Conservation (phyloP, 2,113 vertebrate species). For the Paraplagusia blochii region DNA sequence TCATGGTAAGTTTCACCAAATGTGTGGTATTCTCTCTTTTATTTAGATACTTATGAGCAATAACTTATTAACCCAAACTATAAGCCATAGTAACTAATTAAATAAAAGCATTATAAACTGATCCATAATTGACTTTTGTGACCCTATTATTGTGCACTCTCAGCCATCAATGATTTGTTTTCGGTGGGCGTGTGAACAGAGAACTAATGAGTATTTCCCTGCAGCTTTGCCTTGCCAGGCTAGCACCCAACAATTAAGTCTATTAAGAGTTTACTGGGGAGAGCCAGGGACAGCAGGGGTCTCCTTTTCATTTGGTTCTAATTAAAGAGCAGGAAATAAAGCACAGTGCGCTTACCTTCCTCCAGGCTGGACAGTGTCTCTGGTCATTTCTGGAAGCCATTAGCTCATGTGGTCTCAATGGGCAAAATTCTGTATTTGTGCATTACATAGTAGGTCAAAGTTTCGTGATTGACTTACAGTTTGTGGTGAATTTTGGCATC, state of each 20-base stretch:
- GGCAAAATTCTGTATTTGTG: constrained; percentile 28
- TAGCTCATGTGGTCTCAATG: constrained; percentile 50
- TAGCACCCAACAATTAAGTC: constrained; percentile 57
- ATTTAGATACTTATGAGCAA: too few relatives aligned
- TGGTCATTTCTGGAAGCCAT: constrained; percentile 46
- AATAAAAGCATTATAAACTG: constrained; percentile 31
- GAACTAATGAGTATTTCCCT: constrained; percentile 55
- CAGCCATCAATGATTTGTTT: constrained; percentile 41
- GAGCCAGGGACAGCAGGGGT: background rate
- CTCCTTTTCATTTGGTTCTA: constrained; percentile 64
- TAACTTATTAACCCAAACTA: background rate
- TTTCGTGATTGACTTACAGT: constrained; percentile 5
- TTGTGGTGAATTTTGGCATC: too few relatives aligned
- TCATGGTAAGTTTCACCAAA: too few relatives aligned
- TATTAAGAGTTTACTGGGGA: constrained; percentile 42
- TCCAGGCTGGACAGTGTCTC: constrained; percentile 28
- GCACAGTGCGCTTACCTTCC: constrained; percentile 35
- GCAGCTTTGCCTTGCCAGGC: constrained; percentile 30
- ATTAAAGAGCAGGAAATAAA: constrained; percentile 66
- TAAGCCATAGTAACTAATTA: constrained; percentile 21
- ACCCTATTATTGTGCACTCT: constrained; percentile 35
- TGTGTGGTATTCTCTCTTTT: too few relatives aligned
- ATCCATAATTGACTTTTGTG: constrained; percentile 40
- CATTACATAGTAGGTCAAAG: constrained; percentile 35
- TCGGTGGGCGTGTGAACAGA: constrained; percentile 18